Evolutionary conservation across 2,797 vertebrate genomes (phyloP), one percentile per base, ranked within the genome.

Genomic region (Oceanodroma leucorhoa): DNA sequence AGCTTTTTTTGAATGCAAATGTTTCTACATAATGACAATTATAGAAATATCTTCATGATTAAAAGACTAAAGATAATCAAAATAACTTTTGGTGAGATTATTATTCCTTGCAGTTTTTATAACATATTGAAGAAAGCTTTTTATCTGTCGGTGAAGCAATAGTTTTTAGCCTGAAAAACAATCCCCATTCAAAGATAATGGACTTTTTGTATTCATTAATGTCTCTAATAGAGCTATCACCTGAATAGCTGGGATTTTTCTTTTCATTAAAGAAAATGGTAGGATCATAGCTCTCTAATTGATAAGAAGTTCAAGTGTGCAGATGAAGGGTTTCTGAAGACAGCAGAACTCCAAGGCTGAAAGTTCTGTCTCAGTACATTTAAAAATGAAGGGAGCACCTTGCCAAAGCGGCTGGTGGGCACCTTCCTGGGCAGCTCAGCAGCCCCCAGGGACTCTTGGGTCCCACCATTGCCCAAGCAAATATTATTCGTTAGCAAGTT

Each of bases 1-100:
- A 83, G 20, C 2, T 2, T 1, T n/a, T 43, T 91, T 71, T 65
- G 5, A 65, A 72, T 69, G 41, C 2, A 34, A 72, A 62, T 90
- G 30, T 54, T 90, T 85, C 46, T 82, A 38, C 11, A 10, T 75
- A 48, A 82, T 45, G 72, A 83, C 21, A 72, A 86, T 88, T 94
- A 58, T 24, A 88, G 61, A 90, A 94, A 83, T 83, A 83, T 88
- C 75, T 91, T 78, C 46, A 36, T 54, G 14, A 69, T 83, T 93
- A 76, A 86, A 93, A 87, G 62, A 83, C 87, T 51, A 29, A 89
- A 91, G 36, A 24, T 77, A 87, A 92, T 90, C 57, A 83, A 90
- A 93, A 48, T 14, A 91, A 53, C 27, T 86, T 91, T 3, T 22
- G 13, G 27, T 26, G 23, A 95, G 40, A 78, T 86, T 60, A 54